Evolutionary conservation across 1,140 invertebrate species (phyloP).

Genomic region (Protaetia brevitarsis): DNA sequence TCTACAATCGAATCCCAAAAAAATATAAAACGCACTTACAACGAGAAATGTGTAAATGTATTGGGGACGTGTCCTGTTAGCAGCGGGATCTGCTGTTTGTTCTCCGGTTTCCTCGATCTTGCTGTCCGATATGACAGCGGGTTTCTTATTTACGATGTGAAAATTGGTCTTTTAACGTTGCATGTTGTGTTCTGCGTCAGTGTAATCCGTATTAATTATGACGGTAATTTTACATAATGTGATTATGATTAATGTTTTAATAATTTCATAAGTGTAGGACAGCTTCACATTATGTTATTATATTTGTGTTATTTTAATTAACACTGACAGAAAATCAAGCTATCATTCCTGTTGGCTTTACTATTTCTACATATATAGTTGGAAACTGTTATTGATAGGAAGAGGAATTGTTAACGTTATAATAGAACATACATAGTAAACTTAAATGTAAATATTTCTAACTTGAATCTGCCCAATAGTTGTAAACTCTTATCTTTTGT

Average conservation of each 20-base stretch:
- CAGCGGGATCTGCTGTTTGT: neutral
- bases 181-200: neutral
- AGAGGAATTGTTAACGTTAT: no score
- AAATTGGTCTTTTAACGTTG: neutral
- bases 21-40: neutral
- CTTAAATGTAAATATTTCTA: no score
- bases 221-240: neutral
- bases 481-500: no score
- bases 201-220: neutral
- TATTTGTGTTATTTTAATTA: no score
- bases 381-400: no score
- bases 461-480: no score
- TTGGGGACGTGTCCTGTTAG: neutral
- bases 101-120: neutral
- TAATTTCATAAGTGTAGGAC: no score
- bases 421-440: no score
- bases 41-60: neutral
- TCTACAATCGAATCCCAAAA: neutral
- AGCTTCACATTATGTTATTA: no score
- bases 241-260: neutral
- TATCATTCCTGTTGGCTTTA: no score
- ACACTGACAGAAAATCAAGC: no score
- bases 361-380: no score
- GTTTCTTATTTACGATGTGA: neutral
- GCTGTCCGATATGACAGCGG: neutral